These are phyloP conservation scores for Holacanthus passer DNA, from an alignment of 2,113 vertebrate genomes.

Conservation along the genomic window DNA sequence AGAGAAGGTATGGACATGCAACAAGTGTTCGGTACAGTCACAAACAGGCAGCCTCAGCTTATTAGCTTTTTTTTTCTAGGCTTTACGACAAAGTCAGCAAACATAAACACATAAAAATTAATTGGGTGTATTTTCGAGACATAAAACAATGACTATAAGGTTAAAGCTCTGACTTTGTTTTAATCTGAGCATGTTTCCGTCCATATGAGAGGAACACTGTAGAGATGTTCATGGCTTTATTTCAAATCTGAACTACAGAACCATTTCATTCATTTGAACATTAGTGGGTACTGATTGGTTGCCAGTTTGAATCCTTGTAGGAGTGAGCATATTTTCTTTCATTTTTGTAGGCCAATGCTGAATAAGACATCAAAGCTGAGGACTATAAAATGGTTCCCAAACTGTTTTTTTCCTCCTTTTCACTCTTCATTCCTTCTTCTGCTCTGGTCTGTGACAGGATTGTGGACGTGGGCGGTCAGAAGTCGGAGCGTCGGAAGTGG, in stretches of 20 bases:
- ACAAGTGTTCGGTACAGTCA: background rate
- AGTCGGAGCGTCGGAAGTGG: slow-evolving; percentile 93
- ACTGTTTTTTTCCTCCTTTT: background rate
- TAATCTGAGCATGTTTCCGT: no score
- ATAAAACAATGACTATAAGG: no score
- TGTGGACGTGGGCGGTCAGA: slow-evolving; percentile 93
- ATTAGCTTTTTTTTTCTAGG: no score
- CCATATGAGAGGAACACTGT: no score
- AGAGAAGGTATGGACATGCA: background rate
- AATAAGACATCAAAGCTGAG: background rate
- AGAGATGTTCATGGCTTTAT: background rate
- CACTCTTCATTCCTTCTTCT: background rate
- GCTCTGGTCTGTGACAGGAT: slow-evolving; percentile 80
- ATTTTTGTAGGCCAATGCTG: no score
- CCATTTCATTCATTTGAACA: background rate
- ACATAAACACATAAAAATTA: no score
- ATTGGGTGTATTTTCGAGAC: no score
- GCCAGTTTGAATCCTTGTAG: background rate
- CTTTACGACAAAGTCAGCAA: no score
- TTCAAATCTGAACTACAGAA: background rate
- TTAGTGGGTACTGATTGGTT: background rate
- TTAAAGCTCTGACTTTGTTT: no score
- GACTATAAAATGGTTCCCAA: background rate
- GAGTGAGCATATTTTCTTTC: background rate
- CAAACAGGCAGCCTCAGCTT: background rate